Evolutionary conservation across 2,113 vertebrate species (phyloP).

Genomic region (Apodemus sylvaticus): DNA sequence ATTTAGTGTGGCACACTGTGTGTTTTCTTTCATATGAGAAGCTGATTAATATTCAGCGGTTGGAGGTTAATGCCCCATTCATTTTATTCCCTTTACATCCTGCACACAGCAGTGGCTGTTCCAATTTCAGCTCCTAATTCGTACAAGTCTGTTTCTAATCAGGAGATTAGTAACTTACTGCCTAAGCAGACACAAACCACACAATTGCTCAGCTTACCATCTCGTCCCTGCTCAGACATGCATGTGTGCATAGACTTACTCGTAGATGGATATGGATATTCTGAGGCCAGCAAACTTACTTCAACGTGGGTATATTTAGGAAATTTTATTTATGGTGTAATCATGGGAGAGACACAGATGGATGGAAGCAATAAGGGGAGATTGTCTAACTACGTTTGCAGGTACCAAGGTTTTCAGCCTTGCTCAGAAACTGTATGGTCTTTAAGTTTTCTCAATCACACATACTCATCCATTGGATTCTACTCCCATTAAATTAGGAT

Average conservation of each 20-base stretch:
- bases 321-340: background rate
- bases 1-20: conserved; percentile 93
- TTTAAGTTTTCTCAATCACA: background rate
- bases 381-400: background rate
- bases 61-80: conserved; percentile 92
- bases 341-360: background rate
- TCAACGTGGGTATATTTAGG: background rate
- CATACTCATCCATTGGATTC: background rate
- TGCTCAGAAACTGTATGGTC: background rate
- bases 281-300: background rate
- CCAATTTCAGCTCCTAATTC: conserved; percentile 88
- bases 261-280: background rate
- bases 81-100: conserved; percentile 93
- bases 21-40: conserved; percentile 98
- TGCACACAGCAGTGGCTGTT: conserved; percentile 88
- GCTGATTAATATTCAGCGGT: conserved; percentile 97
- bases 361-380: background rate
- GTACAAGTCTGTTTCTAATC: conserved; percentile 94
- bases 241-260: rapidly evolving
- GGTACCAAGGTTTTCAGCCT: background rate
- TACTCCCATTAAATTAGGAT: background rate
- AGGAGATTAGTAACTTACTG: conserved; percentile 88
- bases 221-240: background rate
- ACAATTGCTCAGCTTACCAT: conserved; percentile 77
- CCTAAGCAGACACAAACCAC: conserved; percentile 85